phyloP scores from a whole-genome alignment of 2,888 invertebrate genomes.

The Choreutis nemorana region DNA sequence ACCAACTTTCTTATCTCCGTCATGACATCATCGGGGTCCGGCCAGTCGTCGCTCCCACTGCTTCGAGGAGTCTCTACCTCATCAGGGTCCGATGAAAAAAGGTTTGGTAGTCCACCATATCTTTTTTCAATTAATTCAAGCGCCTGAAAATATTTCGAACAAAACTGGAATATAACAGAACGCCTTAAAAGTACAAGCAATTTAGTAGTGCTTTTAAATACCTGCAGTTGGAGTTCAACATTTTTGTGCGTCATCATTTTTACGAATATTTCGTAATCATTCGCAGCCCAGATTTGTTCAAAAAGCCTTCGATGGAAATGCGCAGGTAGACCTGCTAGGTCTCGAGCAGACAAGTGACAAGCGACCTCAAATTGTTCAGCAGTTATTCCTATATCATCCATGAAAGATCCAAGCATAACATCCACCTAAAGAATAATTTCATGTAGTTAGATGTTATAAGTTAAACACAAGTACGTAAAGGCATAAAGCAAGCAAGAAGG shows the following conservation, averaged over 20 bases:
- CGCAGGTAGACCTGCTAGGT: slow-evolving; percentile 57
- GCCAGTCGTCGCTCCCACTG: slow-evolving; percentile 44
- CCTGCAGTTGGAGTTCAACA: slow-evolving; percentile 83
- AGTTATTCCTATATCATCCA: slow-evolving; percentile 90
- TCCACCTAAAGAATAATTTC: slow-evolving; percentile 73
- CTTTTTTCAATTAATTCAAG: slow-evolving; percentile 84
- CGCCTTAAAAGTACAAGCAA: background rate
- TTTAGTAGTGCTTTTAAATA: slow-evolving; percentile 12
- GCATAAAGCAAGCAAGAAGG: too few species aligned
- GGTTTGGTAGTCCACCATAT: slow-evolving; percentile 72
- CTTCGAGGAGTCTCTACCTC: slow-evolving; percentile 33
- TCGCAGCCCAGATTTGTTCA: slow-evolving; percentile 90
- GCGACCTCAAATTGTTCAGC: slow-evolving; percentile 88
- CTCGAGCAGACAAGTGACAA: slow-evolving; percentile 64
- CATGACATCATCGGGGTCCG: slow-evolving; percentile 65
- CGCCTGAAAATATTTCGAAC: slow-evolving; percentile 72
- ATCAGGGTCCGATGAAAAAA: slow-evolving; percentile 61
- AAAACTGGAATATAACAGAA: slow-evolving; percentile 1
- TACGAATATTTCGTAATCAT: slow-evolving; percentile 88
- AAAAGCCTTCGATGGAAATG: slow-evolving; percentile 70
- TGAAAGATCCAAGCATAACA: slow-evolving; percentile 87
- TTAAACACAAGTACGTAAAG: too few species aligned
- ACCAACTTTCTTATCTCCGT: slow-evolving; percentile 68
- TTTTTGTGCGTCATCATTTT: slow-evolving; percentile 94
- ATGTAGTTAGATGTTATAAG: too few species aligned